Evolutionary conservation across 2,888 invertebrate genomes (phyloP).

Genomic region (Merodon equestris): DNA sequence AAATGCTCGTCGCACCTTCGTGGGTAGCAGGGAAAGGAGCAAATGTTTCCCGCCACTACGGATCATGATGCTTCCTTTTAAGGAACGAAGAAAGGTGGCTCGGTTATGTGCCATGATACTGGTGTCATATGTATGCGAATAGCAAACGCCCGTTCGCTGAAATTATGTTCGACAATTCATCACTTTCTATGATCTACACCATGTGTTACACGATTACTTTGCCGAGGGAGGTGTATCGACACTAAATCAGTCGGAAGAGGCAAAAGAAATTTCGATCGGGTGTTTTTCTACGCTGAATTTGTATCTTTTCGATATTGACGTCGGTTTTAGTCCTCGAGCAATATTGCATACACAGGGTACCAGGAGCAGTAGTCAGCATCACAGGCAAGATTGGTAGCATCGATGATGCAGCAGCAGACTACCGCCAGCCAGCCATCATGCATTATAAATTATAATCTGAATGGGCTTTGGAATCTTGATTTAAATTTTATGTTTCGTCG

Average conservation of each 20-base stretch:
- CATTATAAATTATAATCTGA: slow-evolving; percentile 68
- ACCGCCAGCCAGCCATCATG: slow-evolving; percentile 26
- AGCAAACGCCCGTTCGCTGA: slow-evolving; percentile 40
- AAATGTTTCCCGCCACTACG: slow-evolving; percentile 11
- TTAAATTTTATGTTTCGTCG: slow-evolving; percentile 59
- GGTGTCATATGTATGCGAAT: slow-evolving; percentile 34
- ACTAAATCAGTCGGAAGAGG: slow-evolving; percentile 8
- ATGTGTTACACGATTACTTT: no score
- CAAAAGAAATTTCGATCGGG: slow-evolving; percentile 49
- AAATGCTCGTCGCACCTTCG: background rate
- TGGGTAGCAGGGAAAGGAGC: background rate
- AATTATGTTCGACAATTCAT: slow-evolving; percentile 75
- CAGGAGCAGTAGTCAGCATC: no score
- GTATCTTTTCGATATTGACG: slow-evolving; percentile 7
- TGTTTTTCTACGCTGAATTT: slow-evolving; percentile 11
- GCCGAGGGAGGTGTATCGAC: no score
- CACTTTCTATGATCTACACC: slow-evolving; percentile 71
- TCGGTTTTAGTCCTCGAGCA: slow-evolving; percentile 52
- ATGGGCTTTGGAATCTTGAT: slow-evolving; percentile 67
- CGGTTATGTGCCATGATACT: no score
- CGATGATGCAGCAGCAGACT: slow-evolving; percentile 36
- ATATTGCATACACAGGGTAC: no score
- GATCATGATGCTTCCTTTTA: slow-evolving; percentile 52
- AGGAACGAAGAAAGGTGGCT: slow-evolving; percentile 58
- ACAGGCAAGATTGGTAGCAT: slow-evolving; percentile 37